Conservation (phyloP, 2,113 vertebrate species). For the Megaleporinus macrocephalus region DNA sequence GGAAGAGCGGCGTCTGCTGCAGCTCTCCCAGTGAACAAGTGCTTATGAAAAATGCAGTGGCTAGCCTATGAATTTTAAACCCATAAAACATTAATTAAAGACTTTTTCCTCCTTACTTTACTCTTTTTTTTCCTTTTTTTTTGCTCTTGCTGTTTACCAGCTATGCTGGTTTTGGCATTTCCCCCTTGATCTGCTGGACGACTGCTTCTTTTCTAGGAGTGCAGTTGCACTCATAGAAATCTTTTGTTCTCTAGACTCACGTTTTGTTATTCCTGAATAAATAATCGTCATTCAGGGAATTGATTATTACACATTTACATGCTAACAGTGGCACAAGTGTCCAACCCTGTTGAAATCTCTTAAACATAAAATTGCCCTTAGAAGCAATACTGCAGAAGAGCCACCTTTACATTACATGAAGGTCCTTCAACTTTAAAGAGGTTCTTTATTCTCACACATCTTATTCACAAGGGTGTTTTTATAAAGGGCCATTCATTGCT, state of each 20-base stretch:
- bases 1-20: neutral
- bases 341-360: neutral
- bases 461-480: too few species aligned
- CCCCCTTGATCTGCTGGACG: neutral
- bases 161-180: neutral
- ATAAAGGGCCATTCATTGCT: too few species aligned
- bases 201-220: neutral
- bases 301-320: neutral
- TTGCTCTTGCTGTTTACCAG: neutral
- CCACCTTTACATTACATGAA: too few species aligned
- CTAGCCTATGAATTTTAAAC: constrained; percentile 25
- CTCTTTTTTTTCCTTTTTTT: neutral
- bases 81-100: constrained; percentile 38
- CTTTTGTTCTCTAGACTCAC: neutral
- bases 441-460: too few species aligned
- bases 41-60: constrained; percentile 41
- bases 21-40: constrained; percentile 4
- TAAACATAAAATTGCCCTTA: neutral
- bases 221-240: neutral
- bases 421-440: too few species aligned
- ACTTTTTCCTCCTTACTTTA: neutral
- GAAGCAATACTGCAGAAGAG: too few species aligned
- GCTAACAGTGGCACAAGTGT: neutral
- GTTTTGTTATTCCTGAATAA: neutral
- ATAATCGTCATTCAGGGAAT: neutral